phyloP scores from a whole-genome alignment of 2,797 vertebrate genomes.

The Distichodus sexfasciatus region DNA sequence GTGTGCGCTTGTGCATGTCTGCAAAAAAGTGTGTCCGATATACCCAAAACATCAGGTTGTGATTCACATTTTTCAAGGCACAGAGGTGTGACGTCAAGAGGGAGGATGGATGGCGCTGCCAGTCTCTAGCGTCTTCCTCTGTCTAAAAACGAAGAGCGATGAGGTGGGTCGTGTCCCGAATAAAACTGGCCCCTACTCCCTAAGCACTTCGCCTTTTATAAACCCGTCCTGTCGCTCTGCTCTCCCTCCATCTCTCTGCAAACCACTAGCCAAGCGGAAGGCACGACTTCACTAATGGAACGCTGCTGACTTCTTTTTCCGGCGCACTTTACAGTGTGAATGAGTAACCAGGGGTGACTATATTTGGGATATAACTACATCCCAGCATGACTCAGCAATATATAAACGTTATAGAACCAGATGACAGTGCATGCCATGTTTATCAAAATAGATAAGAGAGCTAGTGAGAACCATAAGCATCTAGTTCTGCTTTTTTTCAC shows the following conservation, averaged over 20 bases:
- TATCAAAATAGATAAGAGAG: slow-evolving; percentile 12
- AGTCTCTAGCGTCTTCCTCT: neutral
- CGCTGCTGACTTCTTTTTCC: neutral
- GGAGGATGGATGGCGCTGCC: neutral
- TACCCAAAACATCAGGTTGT: slow-evolving; percentile 13
- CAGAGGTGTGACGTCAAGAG: slow-evolving; percentile 26
- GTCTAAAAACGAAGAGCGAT: neutral
- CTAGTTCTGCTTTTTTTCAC: neutral
- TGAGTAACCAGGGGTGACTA: neutral
- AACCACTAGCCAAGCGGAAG: too few species aligned
- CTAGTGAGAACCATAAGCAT: neutral
- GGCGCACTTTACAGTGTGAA: slow-evolving; percentile 3
- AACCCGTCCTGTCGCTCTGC: neutral
- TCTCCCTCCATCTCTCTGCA: too few species aligned
- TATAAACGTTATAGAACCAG: slow-evolving; percentile 13
- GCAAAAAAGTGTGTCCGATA: neutral
- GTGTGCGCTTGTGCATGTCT: slow-evolving; percentile 2
- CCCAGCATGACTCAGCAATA: slow-evolving; percentile 26
- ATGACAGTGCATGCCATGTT: slow-evolving; percentile 34
- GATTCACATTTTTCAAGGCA: slow-evolving; percentile 18
- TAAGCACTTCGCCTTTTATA: neutral
- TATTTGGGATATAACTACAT: too few species aligned
- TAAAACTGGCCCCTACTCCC: neutral
- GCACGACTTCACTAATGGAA: neutral
- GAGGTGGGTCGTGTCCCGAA: neutral